phyloP scores from a whole-genome alignment of 2,888 invertebrate species.

The Scaptomyza flava region DNA sequence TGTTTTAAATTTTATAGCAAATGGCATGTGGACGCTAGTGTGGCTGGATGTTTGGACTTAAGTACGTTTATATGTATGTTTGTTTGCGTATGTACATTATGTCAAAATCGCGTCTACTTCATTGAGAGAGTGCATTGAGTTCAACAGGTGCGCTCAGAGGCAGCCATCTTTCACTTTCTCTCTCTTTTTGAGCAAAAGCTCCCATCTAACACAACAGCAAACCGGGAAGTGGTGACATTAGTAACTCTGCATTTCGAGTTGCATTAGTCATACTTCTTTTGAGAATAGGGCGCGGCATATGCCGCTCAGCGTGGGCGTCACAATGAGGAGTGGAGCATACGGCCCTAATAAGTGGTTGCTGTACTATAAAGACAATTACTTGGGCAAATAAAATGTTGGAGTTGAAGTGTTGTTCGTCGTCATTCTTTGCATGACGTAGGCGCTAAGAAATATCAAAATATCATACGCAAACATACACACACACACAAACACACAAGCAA shows the following conservation, averaged over 20 bases:
- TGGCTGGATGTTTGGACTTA: constrained; percentile 5
- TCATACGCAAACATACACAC: constrained; percentile 18
- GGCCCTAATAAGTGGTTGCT: constrained; percentile 30
- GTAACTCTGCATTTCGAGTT: constrained; percentile 19
- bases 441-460: constrained; percentile 46
- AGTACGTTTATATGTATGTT: constrained; percentile 4
- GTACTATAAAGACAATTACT: constrained; percentile 62
- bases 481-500: constrained; percentile 6
- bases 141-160: constrained; percentile 62
- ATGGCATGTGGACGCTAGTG: constrained; percentile 30
- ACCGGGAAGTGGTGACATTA: background rate
- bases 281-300: constrained; percentile 30
- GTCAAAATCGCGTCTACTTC: constrained; percentile 58
- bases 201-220: constrained; percentile 7
- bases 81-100: constrained; percentile 43
- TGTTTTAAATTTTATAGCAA: constrained; percentile 55
- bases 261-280: constrained; percentile 57
- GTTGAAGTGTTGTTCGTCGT: constrained; percentile 47
- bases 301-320: constrained; percentile 22
- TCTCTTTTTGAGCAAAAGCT: constrained; percentile 38
- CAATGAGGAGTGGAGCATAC: constrained; percentile 24
- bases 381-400: constrained; percentile 54
- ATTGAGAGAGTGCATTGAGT: constrained; percentile 41
- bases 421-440: constrained; percentile 64
- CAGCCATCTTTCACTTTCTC: constrained; percentile 65